phyloP scores from a whole-genome alignment of 2,797 vertebrate species.

The Onychomys torridus region DNA sequence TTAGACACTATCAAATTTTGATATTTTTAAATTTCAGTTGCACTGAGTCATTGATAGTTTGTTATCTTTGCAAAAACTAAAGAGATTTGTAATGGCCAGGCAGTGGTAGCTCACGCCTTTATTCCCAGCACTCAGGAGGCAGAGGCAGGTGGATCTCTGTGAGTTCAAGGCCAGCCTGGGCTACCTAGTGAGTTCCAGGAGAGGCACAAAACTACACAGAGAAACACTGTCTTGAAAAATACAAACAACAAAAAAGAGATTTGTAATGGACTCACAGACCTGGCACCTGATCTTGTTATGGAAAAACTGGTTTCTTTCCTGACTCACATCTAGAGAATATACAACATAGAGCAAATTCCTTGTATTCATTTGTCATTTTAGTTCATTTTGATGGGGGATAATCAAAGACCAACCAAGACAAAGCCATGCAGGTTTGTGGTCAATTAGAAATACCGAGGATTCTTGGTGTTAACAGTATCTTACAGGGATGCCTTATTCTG shows the following conservation, averaged over 20 bases:
- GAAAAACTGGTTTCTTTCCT: background rate
- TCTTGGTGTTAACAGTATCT: background rate
- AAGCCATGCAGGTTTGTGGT: background rate
- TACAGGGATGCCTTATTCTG: background rate
- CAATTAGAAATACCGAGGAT: background rate
- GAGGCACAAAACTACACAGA: too few species aligned
- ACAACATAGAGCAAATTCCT: background rate
- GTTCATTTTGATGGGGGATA: background rate
- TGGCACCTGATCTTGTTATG: background rate
- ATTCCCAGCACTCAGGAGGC: too few species aligned
- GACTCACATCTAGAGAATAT: too few species aligned
- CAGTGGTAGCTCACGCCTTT: too few species aligned
- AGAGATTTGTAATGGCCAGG: fast-evolving
- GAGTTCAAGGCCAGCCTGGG: too few species aligned
- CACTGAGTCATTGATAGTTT: background rate
- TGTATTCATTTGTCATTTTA: background rate
- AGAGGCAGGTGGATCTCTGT: too few species aligned
- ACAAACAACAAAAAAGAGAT: too few species aligned
- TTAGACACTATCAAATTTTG: background rate
- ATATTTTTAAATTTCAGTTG: background rate
- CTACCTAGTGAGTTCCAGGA: too few species aligned
- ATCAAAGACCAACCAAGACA: background rate
- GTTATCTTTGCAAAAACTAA: background rate
- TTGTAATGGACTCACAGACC: fast-evolving
- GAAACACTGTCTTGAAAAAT: too few species aligned